phyloP scores from a whole-genome alignment of 1,140 invertebrate genomes.

The Scaptomyza pallida region DNA sequence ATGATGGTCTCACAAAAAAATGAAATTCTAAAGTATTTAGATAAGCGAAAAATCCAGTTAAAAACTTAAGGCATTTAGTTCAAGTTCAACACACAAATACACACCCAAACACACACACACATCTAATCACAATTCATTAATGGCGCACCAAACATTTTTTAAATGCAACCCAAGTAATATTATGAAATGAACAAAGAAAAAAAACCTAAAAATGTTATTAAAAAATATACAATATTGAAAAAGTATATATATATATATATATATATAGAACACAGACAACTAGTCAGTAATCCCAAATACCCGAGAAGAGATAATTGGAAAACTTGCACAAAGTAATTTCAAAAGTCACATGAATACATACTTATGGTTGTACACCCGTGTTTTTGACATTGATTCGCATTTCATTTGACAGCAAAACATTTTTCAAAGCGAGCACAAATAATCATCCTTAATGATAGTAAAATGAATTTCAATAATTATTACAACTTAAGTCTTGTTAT shows the following conservation, averaged over 20 bases:
- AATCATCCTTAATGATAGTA: neutral
- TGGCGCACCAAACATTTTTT: constrained; percentile 64
- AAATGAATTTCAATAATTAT: constrained; percentile 11
- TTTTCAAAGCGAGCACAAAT: constrained; percentile 15
- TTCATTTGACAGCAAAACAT: constrained; percentile 19
- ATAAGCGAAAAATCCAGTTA: constrained; percentile 74
- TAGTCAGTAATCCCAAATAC: constrained; percentile 42
- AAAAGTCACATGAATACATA: constrained; percentile 55
- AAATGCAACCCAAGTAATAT: constrained; percentile 59
- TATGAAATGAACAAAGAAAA: constrained; percentile 15
- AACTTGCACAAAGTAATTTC: constrained; percentile 38
- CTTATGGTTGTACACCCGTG: constrained; percentile 77
- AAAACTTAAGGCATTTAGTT: constrained; percentile 73
- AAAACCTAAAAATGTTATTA: constrained; percentile 34
- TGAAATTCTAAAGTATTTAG: constrained; percentile 81
- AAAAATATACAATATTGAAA: constrained; percentile 57
- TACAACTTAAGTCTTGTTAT: constrained; percentile 29
- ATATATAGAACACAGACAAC: constrained; percentile 13
- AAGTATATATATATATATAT: neutral
- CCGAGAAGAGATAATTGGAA: constrained; percentile 45
- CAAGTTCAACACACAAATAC: constrained; percentile 38
- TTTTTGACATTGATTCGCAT: constrained; percentile 30
- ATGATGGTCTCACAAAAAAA: constrained; percentile 67
- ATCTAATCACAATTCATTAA: constrained; percentile 37
- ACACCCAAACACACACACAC: constrained; percentile 25